Base-by-base conservation (phyloP, 2,113 vertebrate species). In the Lipophrys pholis region DNA sequence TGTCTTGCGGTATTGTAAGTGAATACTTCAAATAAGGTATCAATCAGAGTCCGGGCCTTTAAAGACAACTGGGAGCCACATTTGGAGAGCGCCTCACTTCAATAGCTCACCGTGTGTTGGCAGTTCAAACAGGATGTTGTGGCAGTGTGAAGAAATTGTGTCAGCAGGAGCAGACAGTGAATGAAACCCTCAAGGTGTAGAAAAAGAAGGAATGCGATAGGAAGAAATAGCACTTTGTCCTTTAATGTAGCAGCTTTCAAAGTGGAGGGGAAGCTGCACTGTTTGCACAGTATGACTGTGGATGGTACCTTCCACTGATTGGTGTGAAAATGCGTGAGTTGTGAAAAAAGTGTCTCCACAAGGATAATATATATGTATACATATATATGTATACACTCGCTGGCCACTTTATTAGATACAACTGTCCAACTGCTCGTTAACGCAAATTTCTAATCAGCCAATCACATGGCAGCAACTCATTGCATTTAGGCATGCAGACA, bases 1-100 rank as follows among this genome's bases (percentile, higher is more conserved):
- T 66, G 43, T 56, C 17, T 58, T 8, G 7, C 43, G 68, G 16
- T 53, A 64, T 63, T 69, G 30, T 17, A 50, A 62, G 59, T 67
- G 52, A 69, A 67, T 61, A 53, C 62, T 82, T 80, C 36, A 81
- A 69, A 81, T 56, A 41, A 59, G 49, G 63, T 61, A 76, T 74
- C 72, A 75, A 40, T 7, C 41, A 48, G 16, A 71, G 51, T 63
- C 49, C 6, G 0, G 41, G 65, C 53, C 36, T 74, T 86, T 73
- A 74, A 84, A 84, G 78, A 50, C 16, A 43, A 53, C 38, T 9
- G 10, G 21, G 69, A 67, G 55, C 14, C 54, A 40, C 70, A 30
- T 63, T 81, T 8, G 5, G 6, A 64, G 56, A 68, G 35, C 3
- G 16, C 38, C 48, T 66, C 7, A 58, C 73, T 57, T 72, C 17